Evolutionary conservation across 1,140 invertebrate species (phyloP).

Genomic region (Panagrolaimus sp.): DNA sequence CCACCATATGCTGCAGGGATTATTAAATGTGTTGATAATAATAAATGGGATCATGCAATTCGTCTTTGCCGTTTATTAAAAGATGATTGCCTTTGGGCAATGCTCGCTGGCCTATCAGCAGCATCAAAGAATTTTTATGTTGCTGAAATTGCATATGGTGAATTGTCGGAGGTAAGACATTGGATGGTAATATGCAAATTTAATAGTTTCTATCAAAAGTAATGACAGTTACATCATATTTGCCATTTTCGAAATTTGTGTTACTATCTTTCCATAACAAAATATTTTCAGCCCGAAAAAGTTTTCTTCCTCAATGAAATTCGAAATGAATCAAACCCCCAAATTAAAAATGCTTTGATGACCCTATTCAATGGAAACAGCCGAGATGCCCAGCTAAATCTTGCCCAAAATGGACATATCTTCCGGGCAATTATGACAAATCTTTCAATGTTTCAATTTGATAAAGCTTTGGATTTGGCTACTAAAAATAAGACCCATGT

Average conservation of each 20-base stretch:
- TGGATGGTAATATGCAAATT: neutral
- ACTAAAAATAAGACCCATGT: conserved; percentile 72
- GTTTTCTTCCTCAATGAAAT: conserved; percentile 80
- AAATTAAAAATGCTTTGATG: conserved; percentile 72
- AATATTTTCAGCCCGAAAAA: conserved; percentile 69
- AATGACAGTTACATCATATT: too few species aligned
- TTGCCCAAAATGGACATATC: conserved; percentile 72
- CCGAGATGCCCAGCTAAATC: conserved; percentile 73
- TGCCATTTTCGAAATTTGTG: too few species aligned
- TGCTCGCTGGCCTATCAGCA: conserved; percentile 76
- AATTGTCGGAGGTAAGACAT: conserved; percentile 68
- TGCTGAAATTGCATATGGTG: conserved; percentile 86
- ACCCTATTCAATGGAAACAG: conserved; percentile 72
- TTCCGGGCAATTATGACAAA: conserved; percentile 74
- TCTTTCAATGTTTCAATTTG: conserved; percentile 78
- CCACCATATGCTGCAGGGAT: conserved; percentile 68
- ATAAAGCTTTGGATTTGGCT: conserved; percentile 76
- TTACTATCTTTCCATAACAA: too few species aligned
- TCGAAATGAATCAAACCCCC: conserved; percentile 65
- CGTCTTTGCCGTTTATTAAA: conserved; percentile 72
- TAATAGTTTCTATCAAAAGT: neutral
- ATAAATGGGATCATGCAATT: conserved; percentile 71
- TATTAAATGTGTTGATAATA: conserved; percentile 65
- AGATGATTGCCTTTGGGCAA: conserved; percentile 80
- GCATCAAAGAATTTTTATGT: conserved; percentile 72